Conservation (phyloP, 2,797 vertebrate genomes). For the Sitta carolinensis region DNA sequence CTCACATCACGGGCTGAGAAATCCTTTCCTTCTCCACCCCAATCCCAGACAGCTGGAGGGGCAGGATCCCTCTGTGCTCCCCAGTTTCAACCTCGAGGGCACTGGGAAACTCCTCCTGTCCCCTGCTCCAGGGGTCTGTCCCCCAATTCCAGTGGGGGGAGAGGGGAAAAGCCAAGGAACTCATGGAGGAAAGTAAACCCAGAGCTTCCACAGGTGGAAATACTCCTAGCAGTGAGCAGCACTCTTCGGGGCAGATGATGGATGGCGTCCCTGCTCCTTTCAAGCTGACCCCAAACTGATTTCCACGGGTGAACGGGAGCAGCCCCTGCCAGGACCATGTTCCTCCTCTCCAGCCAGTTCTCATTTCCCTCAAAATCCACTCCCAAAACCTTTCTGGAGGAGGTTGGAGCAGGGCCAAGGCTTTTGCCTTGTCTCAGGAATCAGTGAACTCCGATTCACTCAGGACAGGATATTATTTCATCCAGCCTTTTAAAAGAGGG, state of each 20-base stretch:
- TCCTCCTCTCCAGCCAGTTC: neutral
- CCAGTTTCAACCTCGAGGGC: fast-evolving
- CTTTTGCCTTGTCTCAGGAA: neutral
- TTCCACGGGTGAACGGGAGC: neutral
- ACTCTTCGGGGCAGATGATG: neutral
- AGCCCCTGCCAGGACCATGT: neutral
- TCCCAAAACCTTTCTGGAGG: neutral
- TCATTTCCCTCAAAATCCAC: neutral
- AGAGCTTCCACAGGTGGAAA: neutral
- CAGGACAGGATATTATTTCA: slow-evolving; percentile 32
- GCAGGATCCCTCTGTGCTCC: neutral
- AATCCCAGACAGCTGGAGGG: neutral
- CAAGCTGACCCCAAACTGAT: neutral
- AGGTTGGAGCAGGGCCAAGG: neutral
- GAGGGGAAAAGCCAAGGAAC: neutral
- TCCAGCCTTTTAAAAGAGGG: neutral
- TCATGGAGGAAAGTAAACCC: neutral
- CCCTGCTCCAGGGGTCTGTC: neutral
- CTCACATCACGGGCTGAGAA: neutral
- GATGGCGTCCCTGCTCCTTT: neutral
- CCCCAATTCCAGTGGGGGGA: neutral
- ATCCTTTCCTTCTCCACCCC: neutral
- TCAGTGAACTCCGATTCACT: neutral
- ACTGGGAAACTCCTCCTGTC: fast-evolving
- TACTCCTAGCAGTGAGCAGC: neutral